phyloP scores from a whole-genome alignment of 2,888 invertebrate species.

The Aphodius granarius region DNA sequence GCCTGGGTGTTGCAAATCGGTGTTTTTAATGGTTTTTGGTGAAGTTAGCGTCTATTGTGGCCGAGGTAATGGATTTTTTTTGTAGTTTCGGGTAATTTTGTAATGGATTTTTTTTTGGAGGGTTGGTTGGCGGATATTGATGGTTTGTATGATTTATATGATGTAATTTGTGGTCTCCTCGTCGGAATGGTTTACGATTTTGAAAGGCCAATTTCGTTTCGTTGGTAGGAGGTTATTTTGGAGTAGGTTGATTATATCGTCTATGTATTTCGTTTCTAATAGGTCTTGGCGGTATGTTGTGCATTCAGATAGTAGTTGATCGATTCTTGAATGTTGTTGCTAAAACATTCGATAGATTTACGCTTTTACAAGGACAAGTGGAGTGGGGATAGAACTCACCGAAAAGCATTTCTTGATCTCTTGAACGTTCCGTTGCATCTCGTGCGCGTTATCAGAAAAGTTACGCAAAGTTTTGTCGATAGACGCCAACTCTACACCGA shows the following conservation, averaged over 20 bases:
- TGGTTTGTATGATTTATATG: constrained; percentile 23
- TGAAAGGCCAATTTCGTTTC: constrained; percentile 44
- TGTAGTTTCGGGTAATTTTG: background rate
- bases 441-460: constrained; percentile 40
- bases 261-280: constrained; percentile 57
- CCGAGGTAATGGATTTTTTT: background rate
- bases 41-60: background rate
- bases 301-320: constrained; percentile 52
- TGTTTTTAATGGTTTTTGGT: background rate
- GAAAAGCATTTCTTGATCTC: constrained; percentile 33
- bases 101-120: too few relatives aligned
- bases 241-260: constrained; percentile 54
- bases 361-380: too few relatives aligned
- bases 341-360: background rate
- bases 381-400: constrained; percentile 28
- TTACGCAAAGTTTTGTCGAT: constrained; percentile 35
- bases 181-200: constrained; percentile 18
- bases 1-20: background rate
- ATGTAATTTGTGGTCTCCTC: constrained; percentile 27
- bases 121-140: background rate
- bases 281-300: constrained; percentile 56
- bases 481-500: constrained; percentile 2
- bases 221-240: background rate
- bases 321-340: constrained; percentile 33
- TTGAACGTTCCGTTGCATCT: constrained; percentile 39